phyloP scores from a whole-genome alignment of 2,888 invertebrate genomes.

The Clivina fossor region DNA sequence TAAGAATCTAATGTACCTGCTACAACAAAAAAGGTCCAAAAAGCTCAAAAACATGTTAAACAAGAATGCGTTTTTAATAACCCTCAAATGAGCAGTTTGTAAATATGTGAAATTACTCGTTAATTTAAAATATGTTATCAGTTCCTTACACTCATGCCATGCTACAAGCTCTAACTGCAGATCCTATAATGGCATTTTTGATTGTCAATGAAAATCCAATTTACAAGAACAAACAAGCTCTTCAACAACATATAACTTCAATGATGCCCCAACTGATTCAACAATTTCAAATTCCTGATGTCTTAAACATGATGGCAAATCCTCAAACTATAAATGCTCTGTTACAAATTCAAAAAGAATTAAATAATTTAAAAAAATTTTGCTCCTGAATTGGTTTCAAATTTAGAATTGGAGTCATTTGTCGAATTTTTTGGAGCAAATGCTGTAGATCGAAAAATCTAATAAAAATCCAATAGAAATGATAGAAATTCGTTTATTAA shows the following conservation, averaged over 20 bases:
- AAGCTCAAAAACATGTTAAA: slow-evolving; percentile 8
- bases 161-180: slow-evolving; percentile 81
- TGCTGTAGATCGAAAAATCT: too few relatives aligned
- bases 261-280: slow-evolving; percentile 85
- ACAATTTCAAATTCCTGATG: slow-evolving; percentile 90
- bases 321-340: slow-evolving; percentile 64
- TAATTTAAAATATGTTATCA: slow-evolving; percentile 82
- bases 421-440: too few relatives aligned
- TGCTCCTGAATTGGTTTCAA: too few relatives aligned
- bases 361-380: slow-evolving; percentile 88
- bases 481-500: too few relatives aligned
- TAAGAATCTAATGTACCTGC: slow-evolving; percentile 43
- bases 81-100: slow-evolving; percentile 91
- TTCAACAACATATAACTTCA: slow-evolving; percentile 73
- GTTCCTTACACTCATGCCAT: slow-evolving; percentile 90
- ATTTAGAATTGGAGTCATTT: too few relatives aligned
- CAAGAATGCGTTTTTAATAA: slow-evolving; percentile 70
- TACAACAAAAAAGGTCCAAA: slow-evolving; percentile 1
- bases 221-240: slow-evolving; percentile 82
- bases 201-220: slow-evolving; percentile 75
- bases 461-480: too few relatives aligned
- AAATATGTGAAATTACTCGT: too few relatives aligned
- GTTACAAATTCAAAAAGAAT: slow-evolving; percentile 43
- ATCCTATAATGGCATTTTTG: slow-evolving; percentile 82
- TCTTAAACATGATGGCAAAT: slow-evolving; percentile 84